Percentiles rank a stretch among this genome's conserved stretches.
phyloP scores from a whole-genome alignment of 2,113 vertebrate genomes.

The Myodes glareolus region DNA sequence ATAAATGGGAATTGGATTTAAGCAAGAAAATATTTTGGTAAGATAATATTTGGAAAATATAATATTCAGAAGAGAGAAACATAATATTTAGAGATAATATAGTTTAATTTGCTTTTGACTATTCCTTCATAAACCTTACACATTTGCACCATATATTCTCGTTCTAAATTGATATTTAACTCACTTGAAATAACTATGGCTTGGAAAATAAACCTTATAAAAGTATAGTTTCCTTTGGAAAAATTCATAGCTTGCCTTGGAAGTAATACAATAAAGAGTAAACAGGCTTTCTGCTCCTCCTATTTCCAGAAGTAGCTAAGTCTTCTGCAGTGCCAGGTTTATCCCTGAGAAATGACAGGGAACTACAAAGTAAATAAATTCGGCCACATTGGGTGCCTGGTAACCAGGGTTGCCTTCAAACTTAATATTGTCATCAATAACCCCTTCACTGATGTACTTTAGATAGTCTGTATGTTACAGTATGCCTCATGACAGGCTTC shows the following conservation, averaged over 20 bases:
- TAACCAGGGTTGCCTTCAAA: not conserved
- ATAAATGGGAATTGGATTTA: constrained; percentile 77
- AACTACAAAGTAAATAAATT: not conserved
- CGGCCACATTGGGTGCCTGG: too few species aligned
- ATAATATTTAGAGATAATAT: constrained; percentile 64
- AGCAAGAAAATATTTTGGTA: constrained; percentile 77
- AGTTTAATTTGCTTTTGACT: constrained; percentile 69
- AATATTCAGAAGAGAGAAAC: constrained; percentile 82
- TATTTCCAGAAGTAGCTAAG: not conserved
- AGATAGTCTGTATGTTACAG: not conserved
- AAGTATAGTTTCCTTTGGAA: constrained; percentile 80
- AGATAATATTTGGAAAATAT: constrained; percentile 80
- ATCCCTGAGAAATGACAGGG: not conserved
- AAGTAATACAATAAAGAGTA: constrained; percentile 83
- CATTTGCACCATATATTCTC: constrained; percentile 79
- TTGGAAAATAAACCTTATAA: constrained; percentile 83
- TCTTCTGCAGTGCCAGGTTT: not conserved
- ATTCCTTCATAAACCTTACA: constrained; percentile 54
- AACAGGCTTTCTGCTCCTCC: not conserved
- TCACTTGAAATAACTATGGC: constrained; percentile 81
- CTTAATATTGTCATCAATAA: not conserved
- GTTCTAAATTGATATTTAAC: constrained; percentile 79
- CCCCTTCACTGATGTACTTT: not conserved
- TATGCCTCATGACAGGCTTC: not conserved
- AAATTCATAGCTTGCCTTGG: constrained; percentile 81